phyloP scores from a whole-genome alignment of 1,140 invertebrate genomes.

The honey bee (Apis mellifera) region DNA sequence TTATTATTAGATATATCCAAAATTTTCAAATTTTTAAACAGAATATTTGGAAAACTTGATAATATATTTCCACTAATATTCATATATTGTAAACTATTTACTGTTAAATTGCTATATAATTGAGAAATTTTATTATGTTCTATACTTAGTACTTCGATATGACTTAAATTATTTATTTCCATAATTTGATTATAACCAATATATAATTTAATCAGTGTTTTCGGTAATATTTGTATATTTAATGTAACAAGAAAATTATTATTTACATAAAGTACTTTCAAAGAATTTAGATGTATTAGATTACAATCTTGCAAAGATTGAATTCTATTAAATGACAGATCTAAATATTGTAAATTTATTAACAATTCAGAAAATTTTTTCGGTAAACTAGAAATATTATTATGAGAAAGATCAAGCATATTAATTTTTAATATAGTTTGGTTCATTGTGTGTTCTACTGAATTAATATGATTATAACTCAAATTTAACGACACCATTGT shows the following conservation, averaged over 20 bases:
- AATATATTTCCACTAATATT: slow-evolving; percentile 73
- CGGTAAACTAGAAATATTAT: slow-evolving; percentile 52
- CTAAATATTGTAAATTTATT: slow-evolving; percentile 57
- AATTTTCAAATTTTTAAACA: slow-evolving; percentile 72
- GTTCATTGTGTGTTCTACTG: slow-evolving; percentile 50
- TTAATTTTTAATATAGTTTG: slow-evolving; percentile 38
- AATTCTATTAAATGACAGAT: slow-evolving; percentile 70
- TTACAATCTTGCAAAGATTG: slow-evolving; percentile 43
- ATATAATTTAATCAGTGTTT: slow-evolving; percentile 44
- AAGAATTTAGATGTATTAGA: slow-evolving; percentile 49
- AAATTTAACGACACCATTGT: slow-evolving; percentile 65
- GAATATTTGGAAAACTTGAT: slow-evolving; percentile 59
- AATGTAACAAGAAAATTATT: slow-evolving; percentile 61
- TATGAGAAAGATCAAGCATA: slow-evolving; percentile 64
- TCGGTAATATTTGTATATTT: slow-evolving; percentile 49
- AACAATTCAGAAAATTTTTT: slow-evolving; percentile 48
- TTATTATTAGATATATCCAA: slow-evolving; percentile 83
- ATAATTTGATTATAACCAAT: slow-evolving; percentile 52
- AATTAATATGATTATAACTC: slow-evolving; percentile 69
- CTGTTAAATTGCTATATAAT: slow-evolving; percentile 39
- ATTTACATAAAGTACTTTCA: slow-evolving; percentile 62
- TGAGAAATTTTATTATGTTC: slow-evolving; percentile 62
- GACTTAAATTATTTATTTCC: slow-evolving; percentile 31
- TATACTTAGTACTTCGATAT: slow-evolving; percentile 61
- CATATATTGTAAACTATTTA: slow-evolving; percentile 60